phyloP scores from a whole-genome alignment of 1,140 invertebrate genomes.

The Chrysoperla carnea region DNA sequence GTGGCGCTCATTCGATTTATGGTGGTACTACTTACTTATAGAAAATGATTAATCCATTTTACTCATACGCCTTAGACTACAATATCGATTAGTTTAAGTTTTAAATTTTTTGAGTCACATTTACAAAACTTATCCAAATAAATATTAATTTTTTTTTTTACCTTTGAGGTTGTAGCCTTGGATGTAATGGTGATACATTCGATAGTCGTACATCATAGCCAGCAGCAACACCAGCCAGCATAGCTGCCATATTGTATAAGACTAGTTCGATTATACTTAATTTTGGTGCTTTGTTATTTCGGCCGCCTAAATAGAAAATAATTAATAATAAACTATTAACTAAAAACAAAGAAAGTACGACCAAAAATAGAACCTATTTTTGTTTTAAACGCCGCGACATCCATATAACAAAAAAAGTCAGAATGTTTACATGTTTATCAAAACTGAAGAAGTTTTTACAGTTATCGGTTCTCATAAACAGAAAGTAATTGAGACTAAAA shows the following conservation, averaged over 20 bases:
- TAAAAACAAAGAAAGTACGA: background rate
- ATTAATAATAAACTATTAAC: conserved; percentile 5
- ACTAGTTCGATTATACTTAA: conserved; percentile 61
- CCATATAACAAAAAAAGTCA: background rate
- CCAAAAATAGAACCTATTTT: too few relatives aligned
- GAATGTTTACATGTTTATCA: background rate
- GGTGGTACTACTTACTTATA: too few relatives aligned
- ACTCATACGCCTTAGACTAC: too few relatives aligned
- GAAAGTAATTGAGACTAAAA: too few relatives aligned
- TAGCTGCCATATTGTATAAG: conserved; percentile 77
- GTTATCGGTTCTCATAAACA: too few relatives aligned
- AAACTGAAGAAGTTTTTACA: too few relatives aligned
- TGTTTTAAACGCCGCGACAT: background rate
- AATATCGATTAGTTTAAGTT: too few relatives aligned
- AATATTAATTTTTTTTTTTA: too few relatives aligned
- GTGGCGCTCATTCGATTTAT: too few relatives aligned
- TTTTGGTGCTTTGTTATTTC: conserved; percentile 42
- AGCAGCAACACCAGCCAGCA: conserved; percentile 72
- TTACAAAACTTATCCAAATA: too few relatives aligned
- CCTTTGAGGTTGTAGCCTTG: conserved; percentile 48
- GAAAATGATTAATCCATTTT: too few relatives aligned
- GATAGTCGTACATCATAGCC: conserved; percentile 82
- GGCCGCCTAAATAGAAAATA: conserved; percentile 24
- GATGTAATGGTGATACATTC: conserved; percentile 68
- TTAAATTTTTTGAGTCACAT: too few relatives aligned